Conservation (phyloP, 1,140 invertebrate genomes). For the Goniozus legneri region DNA sequence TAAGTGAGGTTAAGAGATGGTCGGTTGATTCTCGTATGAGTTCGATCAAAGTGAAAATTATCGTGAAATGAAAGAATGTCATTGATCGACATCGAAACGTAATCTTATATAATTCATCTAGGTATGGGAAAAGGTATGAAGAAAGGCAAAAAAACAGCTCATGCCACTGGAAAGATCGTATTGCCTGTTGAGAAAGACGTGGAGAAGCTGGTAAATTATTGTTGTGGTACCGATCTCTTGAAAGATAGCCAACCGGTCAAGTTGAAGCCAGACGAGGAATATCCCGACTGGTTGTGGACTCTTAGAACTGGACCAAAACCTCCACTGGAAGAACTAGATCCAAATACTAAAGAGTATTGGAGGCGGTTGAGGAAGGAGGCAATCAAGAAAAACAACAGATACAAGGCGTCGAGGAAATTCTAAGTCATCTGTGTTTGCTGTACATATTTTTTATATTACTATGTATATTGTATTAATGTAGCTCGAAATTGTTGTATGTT, state of each 20-base stretch:
- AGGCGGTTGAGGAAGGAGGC: constrained; percentile 61
- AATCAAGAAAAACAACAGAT: constrained; percentile 61
- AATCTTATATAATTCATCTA: constrained; percentile 1
- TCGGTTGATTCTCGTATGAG: background rate
- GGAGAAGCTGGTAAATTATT: constrained; percentile 71
- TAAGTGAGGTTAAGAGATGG: background rate
- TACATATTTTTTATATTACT: too few species aligned
- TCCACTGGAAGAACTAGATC: constrained; percentile 73
- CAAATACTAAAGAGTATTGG: constrained; percentile 80
- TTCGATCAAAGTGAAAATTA: background rate
- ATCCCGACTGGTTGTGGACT: constrained; percentile 91
- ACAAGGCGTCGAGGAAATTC: too few species aligned
- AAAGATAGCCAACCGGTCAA: constrained; percentile 76
- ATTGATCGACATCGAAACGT: background rate
- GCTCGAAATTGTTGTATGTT: too few species aligned
- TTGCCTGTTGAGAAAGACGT: constrained; percentile 85
- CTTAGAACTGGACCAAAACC: constrained; percentile 61
- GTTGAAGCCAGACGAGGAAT: constrained; percentile 81
- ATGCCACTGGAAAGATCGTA: constrained; percentile 65
- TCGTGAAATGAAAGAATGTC: background rate
- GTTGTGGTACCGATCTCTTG: constrained; percentile 84
- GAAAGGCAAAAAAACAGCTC: constrained; percentile 60
- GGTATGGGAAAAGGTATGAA: constrained; percentile 30
- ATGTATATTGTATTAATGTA: too few species aligned
- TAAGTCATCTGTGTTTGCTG: too few species aligned